Conservation (phyloP, 2,888 invertebrate genomes). For the Caenorhabditis macrosperma region DNA sequence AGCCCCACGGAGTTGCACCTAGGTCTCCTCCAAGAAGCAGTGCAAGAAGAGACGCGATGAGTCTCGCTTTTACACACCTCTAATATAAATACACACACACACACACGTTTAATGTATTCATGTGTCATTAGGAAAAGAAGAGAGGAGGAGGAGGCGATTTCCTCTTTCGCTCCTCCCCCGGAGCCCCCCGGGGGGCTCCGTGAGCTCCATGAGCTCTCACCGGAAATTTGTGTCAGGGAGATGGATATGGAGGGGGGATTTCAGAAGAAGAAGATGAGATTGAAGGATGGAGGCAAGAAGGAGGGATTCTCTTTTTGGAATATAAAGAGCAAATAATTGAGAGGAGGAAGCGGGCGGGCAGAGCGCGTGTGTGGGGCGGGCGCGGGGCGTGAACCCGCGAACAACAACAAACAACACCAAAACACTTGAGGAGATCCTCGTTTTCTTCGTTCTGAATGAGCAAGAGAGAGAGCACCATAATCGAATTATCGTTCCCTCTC, state of each 20-base stretch:
- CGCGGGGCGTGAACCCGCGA: too few species aligned
- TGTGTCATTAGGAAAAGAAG: slow-evolving; percentile 34
- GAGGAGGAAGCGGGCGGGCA: neutral
- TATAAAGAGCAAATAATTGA: slow-evolving; percentile 34
- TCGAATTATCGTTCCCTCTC: too few species aligned
- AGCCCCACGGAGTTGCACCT: too few species aligned
- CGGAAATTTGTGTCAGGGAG: slow-evolving; percentile 44
- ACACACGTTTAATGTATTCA: slow-evolving; percentile 47
- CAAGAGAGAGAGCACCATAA: too few species aligned
- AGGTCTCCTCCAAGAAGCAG: too few species aligned
- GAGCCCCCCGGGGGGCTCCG: too few species aligned
- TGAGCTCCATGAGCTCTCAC: too few species aligned
- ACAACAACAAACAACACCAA: slow-evolving; percentile 27
- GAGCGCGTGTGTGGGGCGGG: slow-evolving; percentile 5
- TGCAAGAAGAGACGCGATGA: too few species aligned
- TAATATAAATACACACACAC: too few species aligned
- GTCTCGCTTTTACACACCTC: too few species aligned
- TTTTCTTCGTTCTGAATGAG: slow-evolving; percentile 12
- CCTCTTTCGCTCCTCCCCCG: neutral
- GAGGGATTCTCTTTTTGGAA: slow-evolving; percentile 5
- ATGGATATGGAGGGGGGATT: neutral
- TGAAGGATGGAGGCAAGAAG: slow-evolving; percentile 13
- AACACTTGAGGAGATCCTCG: too few species aligned
- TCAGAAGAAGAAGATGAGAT: slow-evolving; percentile 27
- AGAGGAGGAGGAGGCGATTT: neutral